Base-by-base conservation (phyloP, 2,797 vertebrate genomes). In the Sebastolobus altivelis region DNA sequence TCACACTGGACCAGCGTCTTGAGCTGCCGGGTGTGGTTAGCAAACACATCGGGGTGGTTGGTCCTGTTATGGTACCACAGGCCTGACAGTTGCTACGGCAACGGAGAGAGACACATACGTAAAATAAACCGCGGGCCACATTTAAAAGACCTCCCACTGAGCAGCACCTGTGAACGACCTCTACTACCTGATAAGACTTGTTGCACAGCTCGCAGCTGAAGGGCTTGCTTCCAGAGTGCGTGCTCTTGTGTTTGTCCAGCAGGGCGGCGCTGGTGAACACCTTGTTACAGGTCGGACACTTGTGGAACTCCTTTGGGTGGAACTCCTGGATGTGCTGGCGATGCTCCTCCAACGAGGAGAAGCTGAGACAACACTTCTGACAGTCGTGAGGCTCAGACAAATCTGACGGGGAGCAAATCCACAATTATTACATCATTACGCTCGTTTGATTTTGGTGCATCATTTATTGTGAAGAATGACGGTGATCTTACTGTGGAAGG, bases 31-130 rank as follows among this genome's bases (percentile, higher is more conserved):
- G 96, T 97, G 86, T 98, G 97, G 67, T 90, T 95, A 13, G 96
- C 95, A 83, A 96, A 97, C 58, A 96, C 91, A 3, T 97, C 97
- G 0, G 97, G 96, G 65, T 98, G 97, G 80, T 96, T 96, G 58
- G 96, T 98, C 80, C 96, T 94, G 89, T 97, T 98, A 68, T 98
- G 97, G 87, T 98, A 98, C 97, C 98, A 98, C 60, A 99, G 88
- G 10, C 97, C 97, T 5, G 97, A 98, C 49, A 98, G 90, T 92
- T 98, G 97, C 98, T 99, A 89, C 9, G 83, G 93, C 69, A 69
- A 83, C 80, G 82, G 37, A 79, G 11, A 73, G 3, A 56, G 4
- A 72, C 29, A 52, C 1, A 14, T 2, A 4, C 4, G 16, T 43
- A 3, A 55, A 55, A 18, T 8, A 18, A 5, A 40, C 11, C 22